These are phyloP conservation scores for Eristalis tenax DNA, from an alignment of 2,888 invertebrate genomes.

Conservation along the genomic window DNA sequence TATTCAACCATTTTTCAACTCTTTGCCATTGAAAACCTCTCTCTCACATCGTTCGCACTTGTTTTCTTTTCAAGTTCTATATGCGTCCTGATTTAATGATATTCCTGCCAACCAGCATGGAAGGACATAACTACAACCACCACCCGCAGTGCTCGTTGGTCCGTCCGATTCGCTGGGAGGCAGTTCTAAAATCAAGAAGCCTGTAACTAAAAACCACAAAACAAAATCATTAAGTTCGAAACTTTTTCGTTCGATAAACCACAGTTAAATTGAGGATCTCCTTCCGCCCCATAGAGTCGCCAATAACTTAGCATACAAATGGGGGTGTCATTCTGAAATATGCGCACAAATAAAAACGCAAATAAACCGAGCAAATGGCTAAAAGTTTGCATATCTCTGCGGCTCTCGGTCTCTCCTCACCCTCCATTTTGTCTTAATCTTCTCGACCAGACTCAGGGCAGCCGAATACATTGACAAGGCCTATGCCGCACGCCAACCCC, in stretches of 20 bases:
- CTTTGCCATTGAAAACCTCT: background rate
- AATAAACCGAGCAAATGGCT: constrained; percentile 61
- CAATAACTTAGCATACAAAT: constrained; percentile 64
- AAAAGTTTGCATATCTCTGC: constrained; percentile 60
- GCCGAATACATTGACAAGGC: background rate
- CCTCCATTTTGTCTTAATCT: too few relatives aligned
- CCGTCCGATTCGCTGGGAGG: background rate
- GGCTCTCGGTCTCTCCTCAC: background rate
- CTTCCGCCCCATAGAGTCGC: constrained; percentile 48
- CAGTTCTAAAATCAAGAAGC: constrained; percentile 43
- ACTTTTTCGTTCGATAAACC: constrained; percentile 50
- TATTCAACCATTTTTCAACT: background rate
- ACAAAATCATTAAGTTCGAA: constrained; percentile 52
- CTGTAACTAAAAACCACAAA: constrained; percentile 44
- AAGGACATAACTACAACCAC: background rate
- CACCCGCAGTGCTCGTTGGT: background rate
- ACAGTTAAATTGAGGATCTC: constrained; percentile 31
- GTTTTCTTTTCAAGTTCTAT: background rate
- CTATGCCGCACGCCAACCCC: background rate
- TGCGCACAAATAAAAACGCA: constrained; percentile 64
- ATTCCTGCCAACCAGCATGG: background rate
- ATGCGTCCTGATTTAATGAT: background rate
- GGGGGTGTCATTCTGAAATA: constrained; percentile 40
- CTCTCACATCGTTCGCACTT: background rate
- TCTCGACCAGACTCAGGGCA: too few relatives aligned